Conservation (phyloP, 2,888 invertebrate genomes). For the Netelia melanura region DNA sequence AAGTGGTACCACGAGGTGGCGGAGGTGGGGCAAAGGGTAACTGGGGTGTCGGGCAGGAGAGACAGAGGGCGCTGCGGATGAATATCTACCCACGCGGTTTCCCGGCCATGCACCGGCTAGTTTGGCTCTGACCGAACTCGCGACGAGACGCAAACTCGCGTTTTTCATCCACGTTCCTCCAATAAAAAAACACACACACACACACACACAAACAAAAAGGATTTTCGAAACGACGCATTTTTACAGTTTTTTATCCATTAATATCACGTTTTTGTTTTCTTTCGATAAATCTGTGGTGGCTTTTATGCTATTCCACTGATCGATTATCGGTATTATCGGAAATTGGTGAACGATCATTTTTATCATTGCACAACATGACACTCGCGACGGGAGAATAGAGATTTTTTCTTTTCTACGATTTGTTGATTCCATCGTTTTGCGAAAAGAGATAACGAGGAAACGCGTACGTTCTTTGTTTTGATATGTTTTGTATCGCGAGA, state of each 20-base stretch:
- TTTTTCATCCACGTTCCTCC: neutral
- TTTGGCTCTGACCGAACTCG: constrained; percentile 74
- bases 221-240: neutral
- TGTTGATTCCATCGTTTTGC: too few species aligned
- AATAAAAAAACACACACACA: constrained; percentile 12
- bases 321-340: too few species aligned
- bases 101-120: constrained; percentile 77
- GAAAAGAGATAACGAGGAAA: too few species aligned
- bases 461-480: neutral
- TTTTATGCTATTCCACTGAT: too few species aligned
- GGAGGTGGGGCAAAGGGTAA: constrained; percentile 32
- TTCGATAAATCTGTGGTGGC: too few species aligned
- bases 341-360: too few species aligned
- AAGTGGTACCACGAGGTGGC: constrained; percentile 44
- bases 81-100: constrained; percentile 79
- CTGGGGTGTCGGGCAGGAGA: constrained; percentile 52
- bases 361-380: too few species aligned
- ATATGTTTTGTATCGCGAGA: neutral
- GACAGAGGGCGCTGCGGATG: constrained; percentile 72
- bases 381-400: too few species aligned
- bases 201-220: neutral
- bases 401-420: too few species aligned
- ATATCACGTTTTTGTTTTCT: neutral
- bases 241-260: neutral
- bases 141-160: constrained; percentile 70